phyloP scores from a whole-genome alignment of 2,797 vertebrate genomes.

The Peromyscus aztecus region DNA sequence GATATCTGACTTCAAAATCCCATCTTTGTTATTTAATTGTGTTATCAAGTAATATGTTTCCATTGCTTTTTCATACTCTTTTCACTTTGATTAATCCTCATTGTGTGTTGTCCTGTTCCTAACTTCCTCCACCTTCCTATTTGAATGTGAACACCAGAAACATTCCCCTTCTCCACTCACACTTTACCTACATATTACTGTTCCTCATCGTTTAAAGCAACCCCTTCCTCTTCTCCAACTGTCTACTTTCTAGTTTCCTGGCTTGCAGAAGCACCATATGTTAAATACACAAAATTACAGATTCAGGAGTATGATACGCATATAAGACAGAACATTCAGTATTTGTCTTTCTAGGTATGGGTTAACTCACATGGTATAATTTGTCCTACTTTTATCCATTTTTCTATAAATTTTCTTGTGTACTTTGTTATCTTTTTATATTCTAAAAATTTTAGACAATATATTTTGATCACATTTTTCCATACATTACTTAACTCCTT shows the following conservation, averaged over 20 bases:
- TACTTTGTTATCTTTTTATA: not conserved
- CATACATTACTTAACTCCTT: not conserved
- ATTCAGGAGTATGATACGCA: not conserved
- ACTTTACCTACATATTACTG: not conserved
- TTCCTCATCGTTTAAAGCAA: not conserved
- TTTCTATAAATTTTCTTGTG: no score
- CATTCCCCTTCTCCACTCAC: no score
- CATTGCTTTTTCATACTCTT: not conserved
- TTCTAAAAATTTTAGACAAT: not conserved
- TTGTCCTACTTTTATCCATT: no score
- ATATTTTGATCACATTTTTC: not conserved
- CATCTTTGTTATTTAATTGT: not conserved
- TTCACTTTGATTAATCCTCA: not conserved
- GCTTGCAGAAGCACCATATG: not conserved
- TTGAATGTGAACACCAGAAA: not conserved
- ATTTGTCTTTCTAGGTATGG: not conserved
- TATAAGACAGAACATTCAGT: not conserved
- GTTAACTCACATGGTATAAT: no score
- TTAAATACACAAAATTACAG: not conserved
- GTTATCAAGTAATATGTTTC: not conserved
- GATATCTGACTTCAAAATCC: not conserved
- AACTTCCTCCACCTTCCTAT: not conserved
- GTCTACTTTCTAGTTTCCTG: not conserved
- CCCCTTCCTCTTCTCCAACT: not conserved
- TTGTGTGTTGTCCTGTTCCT: not conserved